phyloP scores from a whole-genome alignment of 2,888 invertebrate genomes.

The Penaeus monodon region DNA sequence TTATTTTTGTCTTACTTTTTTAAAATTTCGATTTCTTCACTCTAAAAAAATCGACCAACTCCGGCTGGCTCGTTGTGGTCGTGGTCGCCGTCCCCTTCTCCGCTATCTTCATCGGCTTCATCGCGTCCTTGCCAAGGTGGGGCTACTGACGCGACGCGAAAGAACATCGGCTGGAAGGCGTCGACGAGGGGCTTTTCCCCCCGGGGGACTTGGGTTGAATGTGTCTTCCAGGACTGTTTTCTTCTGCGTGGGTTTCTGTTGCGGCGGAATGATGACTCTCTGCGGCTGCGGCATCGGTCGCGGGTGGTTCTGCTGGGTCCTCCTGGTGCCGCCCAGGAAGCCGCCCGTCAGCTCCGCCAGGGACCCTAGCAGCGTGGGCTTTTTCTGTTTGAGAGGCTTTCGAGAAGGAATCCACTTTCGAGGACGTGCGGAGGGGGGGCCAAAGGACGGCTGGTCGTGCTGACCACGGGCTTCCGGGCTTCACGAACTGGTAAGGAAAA shows the following conservation, averaged over 20 bases:
- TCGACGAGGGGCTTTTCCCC: constrained; percentile 47
- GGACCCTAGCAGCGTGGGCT: too few species aligned
- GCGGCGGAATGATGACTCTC: constrained; percentile 11
- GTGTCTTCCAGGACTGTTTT: not conserved
- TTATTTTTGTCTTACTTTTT: too few species aligned
- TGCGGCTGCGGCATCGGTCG: constrained; percentile 40
- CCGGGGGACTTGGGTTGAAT: constrained; percentile 61
- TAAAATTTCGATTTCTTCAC: too few species aligned
- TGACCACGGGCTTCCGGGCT: not conserved
- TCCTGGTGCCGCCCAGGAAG: too few species aligned
- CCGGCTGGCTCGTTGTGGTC: constrained; percentile 27
- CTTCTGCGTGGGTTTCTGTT: constrained; percentile 21
- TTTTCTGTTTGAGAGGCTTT: too few species aligned
- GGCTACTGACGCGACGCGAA: constrained; percentile 56
- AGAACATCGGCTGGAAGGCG: constrained; percentile 61
- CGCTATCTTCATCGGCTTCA: constrained; percentile 48
- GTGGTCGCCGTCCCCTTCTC: not conserved
- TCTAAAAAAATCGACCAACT: constrained; percentile 43
- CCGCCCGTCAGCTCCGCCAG: too few species aligned
- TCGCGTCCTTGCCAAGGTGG: constrained; percentile 46
- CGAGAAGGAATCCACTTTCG: too few species aligned
- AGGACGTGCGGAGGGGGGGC: not conserved
- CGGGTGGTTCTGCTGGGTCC: constrained; percentile 23
- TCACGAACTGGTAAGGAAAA: constrained; percentile 51
- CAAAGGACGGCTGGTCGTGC: constrained; percentile 8